Percentiles rank a stretch among this genome's conserved stretches.
Conservation (phyloP, 2,797 vertebrate genomes). For the Intellagama lesueurii region DNA sequence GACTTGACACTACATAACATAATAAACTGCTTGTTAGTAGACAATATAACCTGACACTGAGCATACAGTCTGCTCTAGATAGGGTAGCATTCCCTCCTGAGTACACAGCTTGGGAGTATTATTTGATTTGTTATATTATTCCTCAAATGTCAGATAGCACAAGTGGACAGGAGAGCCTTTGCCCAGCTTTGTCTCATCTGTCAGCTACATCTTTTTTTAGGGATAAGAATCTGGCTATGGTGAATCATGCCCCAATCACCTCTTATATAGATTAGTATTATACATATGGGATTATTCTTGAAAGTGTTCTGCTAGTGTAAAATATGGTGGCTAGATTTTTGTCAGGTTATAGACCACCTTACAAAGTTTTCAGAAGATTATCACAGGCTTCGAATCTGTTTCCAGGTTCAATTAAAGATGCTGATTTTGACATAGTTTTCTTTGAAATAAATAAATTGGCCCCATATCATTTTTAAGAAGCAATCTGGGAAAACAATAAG, state of each 20-base stretch:
- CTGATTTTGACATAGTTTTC: no score
- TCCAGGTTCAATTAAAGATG: neutral
- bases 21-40: no score
- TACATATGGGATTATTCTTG: neutral
- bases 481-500: no score
- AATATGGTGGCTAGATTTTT: neutral
- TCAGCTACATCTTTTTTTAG: neutral
- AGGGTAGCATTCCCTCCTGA: no score
- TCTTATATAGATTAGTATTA: neutral
- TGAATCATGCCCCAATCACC: neutral
- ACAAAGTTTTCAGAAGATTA: neutral
- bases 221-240: neutral
- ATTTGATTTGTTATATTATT: no score
- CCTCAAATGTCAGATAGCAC: no score
- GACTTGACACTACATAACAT: no score
- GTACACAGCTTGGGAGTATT: no score
- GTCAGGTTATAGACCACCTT: neutral
- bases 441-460: no score
- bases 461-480: no score
- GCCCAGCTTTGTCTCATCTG: neutral
- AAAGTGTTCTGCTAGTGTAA: neutral
- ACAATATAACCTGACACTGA: no score
- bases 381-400: neutral
- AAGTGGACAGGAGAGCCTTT: neutral
- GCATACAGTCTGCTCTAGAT: no score